A percentile compares a stretch with the other conserved stretches of the same genome.
These are phyloP conservation scores for Ictalurus punctatus DNA, from an alignment of 2,113 vertebrate genomes.

Conservation along the genomic window DNA sequence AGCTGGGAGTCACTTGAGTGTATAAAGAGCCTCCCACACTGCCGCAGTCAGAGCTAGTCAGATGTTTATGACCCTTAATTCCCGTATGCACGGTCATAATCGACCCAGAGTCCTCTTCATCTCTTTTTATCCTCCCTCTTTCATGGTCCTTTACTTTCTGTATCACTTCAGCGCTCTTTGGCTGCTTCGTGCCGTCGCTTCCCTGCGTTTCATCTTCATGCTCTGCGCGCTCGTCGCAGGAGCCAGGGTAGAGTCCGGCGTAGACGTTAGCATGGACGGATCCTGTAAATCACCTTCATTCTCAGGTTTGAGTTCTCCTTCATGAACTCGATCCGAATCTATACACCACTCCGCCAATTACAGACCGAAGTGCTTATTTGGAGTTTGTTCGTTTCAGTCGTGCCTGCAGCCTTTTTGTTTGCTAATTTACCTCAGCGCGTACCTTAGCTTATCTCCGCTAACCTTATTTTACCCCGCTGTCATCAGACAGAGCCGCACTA, in stretches of 20 bases:
- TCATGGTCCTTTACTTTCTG: conserved; percentile 24
- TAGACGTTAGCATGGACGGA: conserved; percentile 67
- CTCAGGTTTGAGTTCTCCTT: conserved; percentile 44
- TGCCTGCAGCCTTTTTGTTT: conserved; percentile 17
- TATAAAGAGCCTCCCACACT: conserved; percentile 34
- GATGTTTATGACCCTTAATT: conserved; percentile 48
- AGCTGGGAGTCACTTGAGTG: conserved; percentile 32
- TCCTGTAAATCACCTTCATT: conserved; percentile 63
- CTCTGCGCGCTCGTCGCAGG: conserved; percentile 57
- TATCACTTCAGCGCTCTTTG: conserved; percentile 10
- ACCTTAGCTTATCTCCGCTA: conserved; percentile 32
- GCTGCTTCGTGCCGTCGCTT: conserved; percentile 6
- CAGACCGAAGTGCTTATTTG: background rate
- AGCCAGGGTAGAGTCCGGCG: conserved; percentile 62
- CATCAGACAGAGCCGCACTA: background rate
- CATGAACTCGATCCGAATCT: background rate
- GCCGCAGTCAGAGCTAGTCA: conserved; percentile 29
- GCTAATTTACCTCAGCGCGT: background rate
- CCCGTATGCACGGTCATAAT: conserved; percentile 36
- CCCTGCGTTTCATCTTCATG: conserved; percentile 28
- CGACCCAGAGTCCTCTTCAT: conserved; percentile 24
- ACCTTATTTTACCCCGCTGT: conserved; percentile 14
- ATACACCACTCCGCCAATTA: background rate
- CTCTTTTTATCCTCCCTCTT: conserved; percentile 31
- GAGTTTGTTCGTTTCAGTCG: conserved; percentile 11